Evolutionary conservation across 2,113 vertebrate genomes (phyloP), one percentile per base, ranked within the genome.

Genomic region (Lepus timidus): DNA sequence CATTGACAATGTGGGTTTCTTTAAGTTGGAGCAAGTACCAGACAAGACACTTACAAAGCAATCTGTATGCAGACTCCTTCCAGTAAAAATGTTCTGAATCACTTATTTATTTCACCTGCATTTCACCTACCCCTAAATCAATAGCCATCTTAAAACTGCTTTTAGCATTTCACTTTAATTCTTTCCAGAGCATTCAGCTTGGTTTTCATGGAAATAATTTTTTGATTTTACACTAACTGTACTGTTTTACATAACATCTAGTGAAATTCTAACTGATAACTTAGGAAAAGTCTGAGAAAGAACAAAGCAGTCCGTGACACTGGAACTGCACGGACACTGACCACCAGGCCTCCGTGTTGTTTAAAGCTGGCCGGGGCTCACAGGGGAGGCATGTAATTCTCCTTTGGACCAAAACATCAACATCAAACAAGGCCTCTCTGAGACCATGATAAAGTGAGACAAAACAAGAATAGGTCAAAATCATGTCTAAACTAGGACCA

Each of bases 381-480:
- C 22, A 51, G 68, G 1, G 19, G 89, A 51, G 86, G 70, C 68
- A 6, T 3, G 9, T 31, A 27, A 64, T 51, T 92, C 89, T 78
- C 73, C 36, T 52, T 13, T 78, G 39, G 76, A 93, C 44, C 36
- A 83, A 70, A 92, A 87, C 80, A 93, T 61, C 62, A 91, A 27
- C 52, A 81, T 71, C 27, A 67, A 51, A 86, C 51, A 64, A 82
- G 85, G 74, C 81, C 85, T 92, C 74, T 68, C 82, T 58, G 39
- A 62, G 78, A 90, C 85, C 33, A 84, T 11, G 71, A 84, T 62
- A 86, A 89, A 86, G 58, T 61, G 33, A 94, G 61, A 96, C 89
- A 91, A 95, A 96, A 94, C 70, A 90, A 93, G 52, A 81, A 62
- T n/a, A 92, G 55, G 87, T 91, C 33, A 85, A 91, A 91, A 84